Evolutionary conservation across 37 sponge, comb jelly and placozoan species (phyloP).

Genomic region (Spongia lamella): DNA sequence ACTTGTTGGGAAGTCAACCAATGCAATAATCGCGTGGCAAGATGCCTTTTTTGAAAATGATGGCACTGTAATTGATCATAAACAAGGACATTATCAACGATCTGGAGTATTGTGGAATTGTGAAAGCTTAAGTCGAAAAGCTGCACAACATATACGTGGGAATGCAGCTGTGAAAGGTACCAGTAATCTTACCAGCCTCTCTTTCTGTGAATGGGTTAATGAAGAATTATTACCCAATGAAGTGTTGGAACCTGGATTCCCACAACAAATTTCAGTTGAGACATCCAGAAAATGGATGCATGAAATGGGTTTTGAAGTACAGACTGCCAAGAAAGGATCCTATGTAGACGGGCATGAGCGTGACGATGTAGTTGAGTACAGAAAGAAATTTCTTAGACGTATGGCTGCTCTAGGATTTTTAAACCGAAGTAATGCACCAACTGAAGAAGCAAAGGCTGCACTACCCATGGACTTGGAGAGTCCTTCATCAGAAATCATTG

Average conservation of each 20-base stretch:
- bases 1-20: slow-evolving; percentile 46
- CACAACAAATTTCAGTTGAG: slow-evolving; percentile 33
- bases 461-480: slow-evolving; percentile 1
- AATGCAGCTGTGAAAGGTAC: slow-evolving; percentile 40
- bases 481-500: background rate
- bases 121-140: slow-evolving; percentile 31
- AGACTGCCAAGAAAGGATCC: slow-evolving; percentile 21
- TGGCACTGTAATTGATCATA: slow-evolving; percentile 28
- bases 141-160: slow-evolving; percentile 14
- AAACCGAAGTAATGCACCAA: background rate
- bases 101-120: slow-evolving; percentile 32
- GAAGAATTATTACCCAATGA: slow-evolving; percentile 28
- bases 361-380: slow-evolving; percentile 44
- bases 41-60: slow-evolving; percentile 13
- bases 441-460: background rate
- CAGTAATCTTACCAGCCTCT: slow-evolving; percentile 31
- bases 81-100: slow-evolving; percentile 45
- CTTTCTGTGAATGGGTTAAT: slow-evolving; percentile 62
- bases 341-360: slow-evolving; percentile 70
- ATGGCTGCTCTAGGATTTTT: slow-evolving; percentile 21
- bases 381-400: slow-evolving; percentile 18
- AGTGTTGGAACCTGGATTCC: slow-evolving; percentile 42
- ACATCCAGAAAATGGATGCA: slow-evolving; percentile 54
- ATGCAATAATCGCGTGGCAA: slow-evolving; percentile 38
- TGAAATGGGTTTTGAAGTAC: slow-evolving; percentile 52